phyloP scores from a whole-genome alignment of 1,140 invertebrate species.

The Marisa cornuarietis region DNA sequence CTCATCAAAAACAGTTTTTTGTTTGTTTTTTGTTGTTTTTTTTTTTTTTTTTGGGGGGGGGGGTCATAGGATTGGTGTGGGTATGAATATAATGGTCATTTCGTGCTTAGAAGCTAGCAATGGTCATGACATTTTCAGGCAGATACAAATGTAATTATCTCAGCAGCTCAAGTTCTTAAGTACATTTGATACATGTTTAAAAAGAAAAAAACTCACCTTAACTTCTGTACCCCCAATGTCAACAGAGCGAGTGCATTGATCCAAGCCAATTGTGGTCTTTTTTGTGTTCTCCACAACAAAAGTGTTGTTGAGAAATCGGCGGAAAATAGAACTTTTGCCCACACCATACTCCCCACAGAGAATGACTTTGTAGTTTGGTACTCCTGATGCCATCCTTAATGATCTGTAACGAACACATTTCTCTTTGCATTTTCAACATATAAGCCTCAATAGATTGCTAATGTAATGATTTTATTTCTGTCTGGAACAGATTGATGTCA shows the following conservation, averaged over 20 bases:
- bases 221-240: constrained; percentile 74
- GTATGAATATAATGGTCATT: no score
- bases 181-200: neutral
- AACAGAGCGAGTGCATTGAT: constrained; percentile 83
- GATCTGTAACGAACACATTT: constrained; percentile 35
- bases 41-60: no score
- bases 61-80: no score
- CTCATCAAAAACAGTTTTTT: no score
- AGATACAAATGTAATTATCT: no score
- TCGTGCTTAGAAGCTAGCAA: no score
- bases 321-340: constrained; percentile 92
- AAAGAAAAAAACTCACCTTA: constrained; percentile 49
- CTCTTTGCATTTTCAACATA: no score
- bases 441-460: neutral
- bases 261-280: constrained; percentile 88
- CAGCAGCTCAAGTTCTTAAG: no score
- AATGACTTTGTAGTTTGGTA: constrained; percentile 91
- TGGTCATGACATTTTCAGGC: no score
- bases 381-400: constrained; percentile 66
- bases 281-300: constrained; percentile 80
- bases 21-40: no score
- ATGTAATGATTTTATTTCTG: neutral
- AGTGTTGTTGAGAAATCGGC: constrained; percentile 87
- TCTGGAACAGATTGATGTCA: neutral
- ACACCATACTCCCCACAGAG: constrained; percentile 95